Conservation (phyloP, 2,888 invertebrate genomes). For the Carpatolechia fugitivella region DNA sequence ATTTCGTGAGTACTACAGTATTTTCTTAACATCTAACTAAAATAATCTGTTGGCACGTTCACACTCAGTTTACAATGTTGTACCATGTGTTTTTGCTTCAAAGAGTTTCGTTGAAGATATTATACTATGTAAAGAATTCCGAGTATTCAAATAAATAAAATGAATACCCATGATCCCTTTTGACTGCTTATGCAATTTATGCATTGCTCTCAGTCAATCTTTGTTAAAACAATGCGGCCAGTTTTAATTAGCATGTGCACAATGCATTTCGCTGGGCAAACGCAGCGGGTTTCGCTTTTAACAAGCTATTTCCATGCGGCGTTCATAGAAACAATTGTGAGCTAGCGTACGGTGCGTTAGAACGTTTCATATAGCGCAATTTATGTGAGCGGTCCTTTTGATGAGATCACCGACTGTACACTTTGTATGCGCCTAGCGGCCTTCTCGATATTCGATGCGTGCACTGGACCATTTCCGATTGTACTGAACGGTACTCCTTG, state of each 20-base stretch:
- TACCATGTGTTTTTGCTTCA: neutral
- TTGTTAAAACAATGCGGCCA: slow-evolving; percentile 8
- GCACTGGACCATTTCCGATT: slow-evolving; percentile 76
- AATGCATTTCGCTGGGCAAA: slow-evolving; percentile 15
- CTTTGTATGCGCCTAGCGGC: slow-evolving; percentile 72
- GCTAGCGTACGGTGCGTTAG: slow-evolving; percentile 76
- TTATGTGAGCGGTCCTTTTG: slow-evolving; percentile 77
- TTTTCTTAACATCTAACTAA: slow-evolving; percentile 24
- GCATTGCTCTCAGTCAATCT: slow-evolving; percentile 5
- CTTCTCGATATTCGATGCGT: slow-evolving; percentile 69
- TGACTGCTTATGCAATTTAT: neutral
- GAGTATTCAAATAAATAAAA: slow-evolving; percentile 12
- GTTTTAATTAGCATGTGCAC: slow-evolving; percentile 26
- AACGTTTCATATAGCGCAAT: slow-evolving; percentile 74
- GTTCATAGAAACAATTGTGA: slow-evolving; percentile 80
- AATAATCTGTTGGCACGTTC: slow-evolving; percentile 48
- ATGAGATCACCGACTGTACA: slow-evolving; percentile 72
- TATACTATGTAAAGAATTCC: neutral
- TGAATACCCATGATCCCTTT: slow-evolving; percentile 12
- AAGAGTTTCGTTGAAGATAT: neutral
- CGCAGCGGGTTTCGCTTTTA: slow-evolving; percentile 45
- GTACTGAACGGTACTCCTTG: slow-evolving; percentile 57
- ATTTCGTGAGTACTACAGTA: slow-evolving; percentile 7
- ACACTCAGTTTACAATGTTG: slow-evolving; percentile 13
- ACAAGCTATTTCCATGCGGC: slow-evolving; percentile 73